Conservation (phyloP, 2,888 invertebrate genomes). For the Blera fallax region DNA sequence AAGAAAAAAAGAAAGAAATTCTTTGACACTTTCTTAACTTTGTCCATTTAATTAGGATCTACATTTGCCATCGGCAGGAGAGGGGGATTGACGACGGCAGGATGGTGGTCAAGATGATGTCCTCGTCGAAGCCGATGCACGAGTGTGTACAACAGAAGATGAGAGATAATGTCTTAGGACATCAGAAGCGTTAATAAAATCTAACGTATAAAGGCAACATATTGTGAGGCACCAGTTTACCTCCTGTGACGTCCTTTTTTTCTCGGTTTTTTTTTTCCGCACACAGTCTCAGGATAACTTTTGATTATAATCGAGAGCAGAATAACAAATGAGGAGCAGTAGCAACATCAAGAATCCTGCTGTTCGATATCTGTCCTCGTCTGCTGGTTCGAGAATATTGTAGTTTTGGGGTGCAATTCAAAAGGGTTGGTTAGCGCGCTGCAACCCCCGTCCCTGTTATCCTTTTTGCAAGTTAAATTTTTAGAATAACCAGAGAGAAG, state of each 20-base stretch:
- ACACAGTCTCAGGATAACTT: constrained; percentile 76
- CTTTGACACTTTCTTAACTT: constrained; percentile 72
- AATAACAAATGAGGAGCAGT: constrained; percentile 78
- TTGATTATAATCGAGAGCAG: constrained; percentile 80
- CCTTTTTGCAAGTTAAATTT: constrained; percentile 55
- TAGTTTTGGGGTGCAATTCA: constrained; percentile 15
- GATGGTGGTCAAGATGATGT: constrained; percentile 44
- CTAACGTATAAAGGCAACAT: constrained; percentile 61
- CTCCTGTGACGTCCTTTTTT: constrained; percentile 12
- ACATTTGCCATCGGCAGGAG: constrained; percentile 23
- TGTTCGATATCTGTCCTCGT: constrained; percentile 63
- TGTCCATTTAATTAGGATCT: constrained; percentile 70
- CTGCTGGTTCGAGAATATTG: neutral
- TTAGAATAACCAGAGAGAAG: neutral
- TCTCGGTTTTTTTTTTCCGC: constrained; percentile 16
- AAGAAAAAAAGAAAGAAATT: neutral
- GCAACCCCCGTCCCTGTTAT: neutral
- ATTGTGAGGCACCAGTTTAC: constrained; percentile 44
- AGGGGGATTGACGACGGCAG: neutral
- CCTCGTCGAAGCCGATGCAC: constrained; percentile 9
- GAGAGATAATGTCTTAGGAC: constrained; percentile 61
- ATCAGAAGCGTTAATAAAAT: constrained; percentile 70
- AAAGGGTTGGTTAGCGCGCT: constrained; percentile 41
- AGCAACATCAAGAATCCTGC: constrained; percentile 33
- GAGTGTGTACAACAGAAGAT: constrained; percentile 38